Conservation (phyloP, 2,113 vertebrate species). For the Boulengerochromis microlepis region DNA sequence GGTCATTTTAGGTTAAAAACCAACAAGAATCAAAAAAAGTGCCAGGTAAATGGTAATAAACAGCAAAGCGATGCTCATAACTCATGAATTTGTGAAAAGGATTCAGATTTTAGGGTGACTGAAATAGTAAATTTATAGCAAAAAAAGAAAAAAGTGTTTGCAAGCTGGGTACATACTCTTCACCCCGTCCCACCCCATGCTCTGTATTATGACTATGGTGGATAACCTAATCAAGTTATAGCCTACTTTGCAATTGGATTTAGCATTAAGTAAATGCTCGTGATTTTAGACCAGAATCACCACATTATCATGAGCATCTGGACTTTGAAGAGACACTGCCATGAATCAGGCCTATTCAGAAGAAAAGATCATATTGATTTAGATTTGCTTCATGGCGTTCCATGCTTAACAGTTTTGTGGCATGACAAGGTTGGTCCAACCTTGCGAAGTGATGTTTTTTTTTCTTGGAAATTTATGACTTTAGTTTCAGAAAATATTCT, state of each 20-base stretch:
- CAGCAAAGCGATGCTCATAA: not conserved
- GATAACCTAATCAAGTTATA: not conserved
- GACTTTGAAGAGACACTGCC: not conserved
- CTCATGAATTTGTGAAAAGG: rapidly evolving
- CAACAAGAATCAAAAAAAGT: not conserved
- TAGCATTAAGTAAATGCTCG: not conserved
- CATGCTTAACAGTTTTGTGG: not conserved
- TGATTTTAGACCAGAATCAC: not conserved
- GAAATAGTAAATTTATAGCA: not conserved
- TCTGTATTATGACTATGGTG: rapidly evolving
- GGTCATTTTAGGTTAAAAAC: not conserved
- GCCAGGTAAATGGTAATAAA: not conserved
- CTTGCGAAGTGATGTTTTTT: not conserved
- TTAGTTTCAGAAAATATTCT: not conserved
- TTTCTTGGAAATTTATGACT: not conserved
- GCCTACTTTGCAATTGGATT: not conserved
- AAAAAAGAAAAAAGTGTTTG: not conserved
- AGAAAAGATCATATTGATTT: not conserved
- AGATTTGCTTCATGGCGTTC: not conserved
- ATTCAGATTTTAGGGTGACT: not conserved
- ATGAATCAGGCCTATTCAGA: not conserved
- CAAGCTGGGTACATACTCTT: not conserved
- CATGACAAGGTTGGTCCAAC: not conserved
- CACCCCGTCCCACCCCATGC: not conserved
- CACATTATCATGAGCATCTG: not conserved